Base-by-base conservation (phyloP, 2,888 invertebrate species). In the Sphaerophoria rueppellii region DNA sequence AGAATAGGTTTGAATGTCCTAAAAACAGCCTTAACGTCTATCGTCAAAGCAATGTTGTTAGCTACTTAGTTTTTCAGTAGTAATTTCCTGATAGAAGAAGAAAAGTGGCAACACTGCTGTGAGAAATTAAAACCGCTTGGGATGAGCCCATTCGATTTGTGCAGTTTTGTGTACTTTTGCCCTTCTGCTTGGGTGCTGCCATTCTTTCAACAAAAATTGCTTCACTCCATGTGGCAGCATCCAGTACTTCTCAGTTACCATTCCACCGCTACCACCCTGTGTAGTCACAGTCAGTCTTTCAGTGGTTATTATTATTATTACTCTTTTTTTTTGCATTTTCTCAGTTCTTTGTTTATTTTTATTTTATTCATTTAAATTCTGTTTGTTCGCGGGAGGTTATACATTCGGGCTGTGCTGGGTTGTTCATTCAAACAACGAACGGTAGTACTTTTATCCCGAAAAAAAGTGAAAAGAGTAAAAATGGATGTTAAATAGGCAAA, bases 361-460 rank as follows among this genome's bases (percentile, higher is more conserved):
- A 76, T 85, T 85, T 75, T 75, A 83, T 83, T 80, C 83, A 83
- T 83, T 83, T 80, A 80, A 80, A 73, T 76, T 85, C 81, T 65
- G 76, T 73, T 81, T 72, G 34, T 24, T 34, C 11, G n/a, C 35
- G 35, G 67, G 43, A 37, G 37, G 40, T 50, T 65, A 16, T 37
- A 16, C 40, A 37, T 11, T 55, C 12, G 46, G 57, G 9, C 16
- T 37, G 76, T 71, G 61, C 58, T 82, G 79, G 71, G 76, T 60
- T 58, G 40, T 85, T 80, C 76, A 70, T 69, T 69, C 63, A 72
- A 57, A 75, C 46, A 50, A 65, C 65, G 50, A 24, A 24, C 24
- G 24, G 24, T 24, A 24, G 16, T n/a, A n/a, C n/a, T 48, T 50
- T 50, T 32, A 9, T 11, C 6, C 9, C 9, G 0, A 43, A 43